Evolutionary conservation across 64 coral and sea anemone species (phyloP).

Genomic region (Pocillopora damicornis): DNA sequence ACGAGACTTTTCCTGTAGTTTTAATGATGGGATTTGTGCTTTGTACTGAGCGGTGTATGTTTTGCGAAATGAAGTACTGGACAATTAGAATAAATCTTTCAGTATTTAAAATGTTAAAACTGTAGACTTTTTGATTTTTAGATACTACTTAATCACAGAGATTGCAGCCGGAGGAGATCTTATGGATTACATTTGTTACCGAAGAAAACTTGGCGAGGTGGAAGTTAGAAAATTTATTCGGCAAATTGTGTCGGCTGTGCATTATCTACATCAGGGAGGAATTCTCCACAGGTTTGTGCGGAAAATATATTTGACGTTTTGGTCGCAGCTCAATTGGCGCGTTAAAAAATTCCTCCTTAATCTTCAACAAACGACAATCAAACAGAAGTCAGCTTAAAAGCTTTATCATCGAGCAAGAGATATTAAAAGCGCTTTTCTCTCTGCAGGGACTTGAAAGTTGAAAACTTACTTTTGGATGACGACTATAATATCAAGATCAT

Average conservation of each 20-base stretch:
- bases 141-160: constrained; percentile 94
- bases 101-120: too few species aligned
- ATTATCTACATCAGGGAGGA: constrained; percentile 89
- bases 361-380: too few species aligned
- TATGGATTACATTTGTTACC: constrained; percentile 98
- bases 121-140: neutral
- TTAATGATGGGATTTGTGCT: too few species aligned
- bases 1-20: too few species aligned
- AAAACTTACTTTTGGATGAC: constrained; percentile 90
- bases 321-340: too few species aligned
- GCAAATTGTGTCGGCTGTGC: constrained; percentile 90
- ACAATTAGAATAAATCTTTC: too few species aligned
- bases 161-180: constrained; percentile 87
- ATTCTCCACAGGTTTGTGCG: constrained; percentile 87
- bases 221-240: constrained; percentile 94
- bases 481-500: constrained; percentile 97
- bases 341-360: too few species aligned
- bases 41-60: too few species aligned
- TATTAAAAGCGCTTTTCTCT: neutral
- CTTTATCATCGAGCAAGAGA: neutral
- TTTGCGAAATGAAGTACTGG: too few species aligned
- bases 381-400: neutral
- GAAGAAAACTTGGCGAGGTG: constrained; percentile 88
- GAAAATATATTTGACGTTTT: neutral
- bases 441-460: constrained; percentile 91